A percentile compares a stretch with the other conserved stretches of the same genome.
phyloP scores from a whole-genome alignment of 2,797 vertebrate species.

The Lates japonicus region DNA sequence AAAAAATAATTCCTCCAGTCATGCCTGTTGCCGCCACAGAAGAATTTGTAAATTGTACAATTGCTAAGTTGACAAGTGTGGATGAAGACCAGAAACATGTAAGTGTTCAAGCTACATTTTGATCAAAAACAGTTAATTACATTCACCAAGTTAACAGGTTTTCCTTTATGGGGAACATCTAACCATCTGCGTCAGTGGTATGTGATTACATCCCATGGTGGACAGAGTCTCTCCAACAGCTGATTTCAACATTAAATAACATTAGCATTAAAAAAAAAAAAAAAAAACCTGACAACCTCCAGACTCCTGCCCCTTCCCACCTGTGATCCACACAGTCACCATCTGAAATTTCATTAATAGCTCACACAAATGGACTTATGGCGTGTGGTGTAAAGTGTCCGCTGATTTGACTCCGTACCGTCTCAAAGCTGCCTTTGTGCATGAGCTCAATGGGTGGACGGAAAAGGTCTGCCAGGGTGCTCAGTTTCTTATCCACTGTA shows the following conservation, averaged over 20 bases:
- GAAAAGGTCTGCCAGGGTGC: constrained; percentile 98
- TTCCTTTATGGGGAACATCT: neutral
- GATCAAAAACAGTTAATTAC: neutral
- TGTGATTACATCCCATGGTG: neutral
- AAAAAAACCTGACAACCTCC: neutral
- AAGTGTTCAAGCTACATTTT: neutral
- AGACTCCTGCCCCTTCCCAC: neutral
- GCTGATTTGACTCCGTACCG: constrained; percentile 85
- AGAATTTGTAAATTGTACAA: no score
- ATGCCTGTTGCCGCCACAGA: no score
- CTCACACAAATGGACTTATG: constrained; percentile 49
- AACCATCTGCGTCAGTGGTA: neutral
- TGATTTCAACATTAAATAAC: constrained; percentile 4
- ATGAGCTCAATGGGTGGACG: constrained; percentile 98
- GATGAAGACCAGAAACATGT: neutral
- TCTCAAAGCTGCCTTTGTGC: constrained; percentile 99
- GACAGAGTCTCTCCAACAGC: neutral
- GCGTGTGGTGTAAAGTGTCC: constrained; percentile 39
- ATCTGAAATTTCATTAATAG: constrained; percentile 57
- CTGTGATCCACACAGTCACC: constrained; percentile 15
- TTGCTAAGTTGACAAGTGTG: neutral
- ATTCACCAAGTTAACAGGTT: neutral
- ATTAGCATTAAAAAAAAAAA: neutral
- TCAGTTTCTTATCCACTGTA: constrained; percentile 98
- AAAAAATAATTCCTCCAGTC: no score